These are phyloP conservation scores for Drosophila siamana DNA, from an alignment of 2,888 invertebrate genomes.

Conservation along the genomic window DNA sequence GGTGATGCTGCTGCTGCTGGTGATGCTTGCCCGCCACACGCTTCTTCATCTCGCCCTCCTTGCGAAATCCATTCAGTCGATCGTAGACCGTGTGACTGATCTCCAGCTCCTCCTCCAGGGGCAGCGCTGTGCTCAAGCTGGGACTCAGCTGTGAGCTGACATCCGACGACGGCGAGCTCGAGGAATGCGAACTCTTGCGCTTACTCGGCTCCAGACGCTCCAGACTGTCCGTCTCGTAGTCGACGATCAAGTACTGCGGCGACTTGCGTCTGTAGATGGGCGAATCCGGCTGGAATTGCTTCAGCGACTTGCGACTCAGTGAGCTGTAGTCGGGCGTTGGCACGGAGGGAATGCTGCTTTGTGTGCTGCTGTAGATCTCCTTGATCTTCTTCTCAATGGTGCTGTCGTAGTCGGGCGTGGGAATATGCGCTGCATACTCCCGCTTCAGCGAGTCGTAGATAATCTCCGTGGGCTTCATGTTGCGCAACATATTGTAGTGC, in stretches of 20 bases:
- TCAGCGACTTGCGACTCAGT: conserved; percentile 83
- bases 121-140: conserved; percentile 90
- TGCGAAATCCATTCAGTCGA: conserved; percentile 83
- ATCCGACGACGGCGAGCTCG: conserved; percentile 88
- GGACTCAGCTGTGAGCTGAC: conserved; percentile 90
- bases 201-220: conserved; percentile 88
- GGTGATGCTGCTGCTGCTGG: conserved; percentile 44
- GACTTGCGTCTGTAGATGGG: conserved; percentile 84
- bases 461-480: conserved; percentile 87
- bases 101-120: conserved; percentile 92
- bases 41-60: conserved; percentile 83
- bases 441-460: conserved; percentile 89
- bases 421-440: conserved; percentile 82
- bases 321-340: conserved; percentile 86
- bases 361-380: conserved; percentile 84
- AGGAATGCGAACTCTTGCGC: conserved; percentile 83
- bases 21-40: conserved; percentile 62
- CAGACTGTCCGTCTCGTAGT: conserved; percentile 91
- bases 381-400: conserved; percentile 85
- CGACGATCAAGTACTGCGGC: conserved; percentile 86
- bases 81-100: conserved; percentile 91
- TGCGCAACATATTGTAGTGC: conserved; percentile 84
- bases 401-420: conserved; percentile 85
- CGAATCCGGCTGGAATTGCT: conserved; percentile 85
- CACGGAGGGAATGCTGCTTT: conserved; percentile 84